These are phyloP conservation scores for Branchellion lobata DNA, from an alignment of 2,888 invertebrate genomes.

Conservation along the genomic window DNA sequence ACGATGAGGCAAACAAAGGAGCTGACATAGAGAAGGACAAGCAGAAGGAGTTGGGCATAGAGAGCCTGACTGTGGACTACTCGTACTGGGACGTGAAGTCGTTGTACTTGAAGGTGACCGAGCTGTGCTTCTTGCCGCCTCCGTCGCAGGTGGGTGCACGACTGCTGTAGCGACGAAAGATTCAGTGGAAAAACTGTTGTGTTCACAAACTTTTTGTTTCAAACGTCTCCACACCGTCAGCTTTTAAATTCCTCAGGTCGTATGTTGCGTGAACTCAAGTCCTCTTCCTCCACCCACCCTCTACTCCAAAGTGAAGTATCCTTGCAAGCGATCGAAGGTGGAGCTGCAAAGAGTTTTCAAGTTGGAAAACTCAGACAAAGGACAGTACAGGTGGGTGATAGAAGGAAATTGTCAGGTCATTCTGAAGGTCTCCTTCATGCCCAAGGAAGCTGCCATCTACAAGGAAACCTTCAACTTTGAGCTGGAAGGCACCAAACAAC, in stretches of 20 bases:
- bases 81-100: conserved; percentile 6
- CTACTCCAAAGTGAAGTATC: neutral
- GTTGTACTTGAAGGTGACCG: neutral
- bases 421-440: conserved; percentile 60
- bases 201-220: too few relatives aligned
- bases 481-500: conserved; percentile 60
- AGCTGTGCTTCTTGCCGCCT: neutral
- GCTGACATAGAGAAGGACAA: neutral
- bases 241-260: too few relatives aligned
- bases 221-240: too few relatives aligned
- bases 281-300: neutral
- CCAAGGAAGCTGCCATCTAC: conserved; percentile 62
- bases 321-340: neutral
- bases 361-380: neutral
- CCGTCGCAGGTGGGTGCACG: neutral
- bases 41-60: neutral
- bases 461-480: conserved; percentile 63
- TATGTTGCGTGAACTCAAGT: neutral
- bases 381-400: conserved; percentile 61
- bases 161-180: too few relatives aligned
- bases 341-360: too few relatives aligned
- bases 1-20: neutral
- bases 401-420: conserved; percentile 59
- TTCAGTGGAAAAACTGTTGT: too few relatives aligned
- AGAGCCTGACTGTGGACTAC: neutral